Evolutionary conservation across 1,140 invertebrate species (phyloP).

Genomic region (Aricia agestis): DNA sequence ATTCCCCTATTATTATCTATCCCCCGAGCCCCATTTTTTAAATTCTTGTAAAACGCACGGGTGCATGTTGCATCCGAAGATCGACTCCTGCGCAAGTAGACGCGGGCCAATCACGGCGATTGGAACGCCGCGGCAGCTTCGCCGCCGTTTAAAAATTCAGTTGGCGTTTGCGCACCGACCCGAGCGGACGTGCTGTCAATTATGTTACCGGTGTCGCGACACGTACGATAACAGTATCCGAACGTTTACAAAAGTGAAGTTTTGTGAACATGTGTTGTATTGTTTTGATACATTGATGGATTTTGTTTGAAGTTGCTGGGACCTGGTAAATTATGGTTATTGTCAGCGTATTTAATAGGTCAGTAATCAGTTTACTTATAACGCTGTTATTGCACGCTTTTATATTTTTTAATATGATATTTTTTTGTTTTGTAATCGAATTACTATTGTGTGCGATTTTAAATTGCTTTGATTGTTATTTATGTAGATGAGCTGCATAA

Average conservation of each 20-base stretch:
- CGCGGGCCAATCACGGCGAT: constrained; percentile 31
- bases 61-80: constrained; percentile 38
- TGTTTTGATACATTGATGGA: constrained; percentile 34
- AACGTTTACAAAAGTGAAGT: constrained; percentile 47
- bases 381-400: constrained; percentile 26
- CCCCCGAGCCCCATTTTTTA: constrained; percentile 19
- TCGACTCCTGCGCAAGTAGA: constrained; percentile 28
- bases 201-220: background rate
- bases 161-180: constrained; percentile 32
- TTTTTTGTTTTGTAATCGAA: background rate
- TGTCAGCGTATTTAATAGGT: constrained; percentile 71
- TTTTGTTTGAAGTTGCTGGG: constrained; percentile 41
- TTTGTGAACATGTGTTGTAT: constrained; percentile 46
- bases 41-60: constrained; percentile 33
- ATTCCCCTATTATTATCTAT: constrained; percentile 22
- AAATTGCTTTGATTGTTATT: constrained; percentile 1
- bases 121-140: constrained; percentile 31
- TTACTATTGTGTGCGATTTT: background rate
- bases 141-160: constrained; percentile 32
- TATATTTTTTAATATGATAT: constrained; percentile 15
- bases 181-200: constrained; percentile 31
- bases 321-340: constrained; percentile 69
- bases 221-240: constrained; percentile 20
- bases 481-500: constrained; percentile 13
- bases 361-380: constrained; percentile 33